Evolutionary conservation across 2,113 vertebrate species (phyloP).

Genomic region (Elaphurus davidianus): DNA sequence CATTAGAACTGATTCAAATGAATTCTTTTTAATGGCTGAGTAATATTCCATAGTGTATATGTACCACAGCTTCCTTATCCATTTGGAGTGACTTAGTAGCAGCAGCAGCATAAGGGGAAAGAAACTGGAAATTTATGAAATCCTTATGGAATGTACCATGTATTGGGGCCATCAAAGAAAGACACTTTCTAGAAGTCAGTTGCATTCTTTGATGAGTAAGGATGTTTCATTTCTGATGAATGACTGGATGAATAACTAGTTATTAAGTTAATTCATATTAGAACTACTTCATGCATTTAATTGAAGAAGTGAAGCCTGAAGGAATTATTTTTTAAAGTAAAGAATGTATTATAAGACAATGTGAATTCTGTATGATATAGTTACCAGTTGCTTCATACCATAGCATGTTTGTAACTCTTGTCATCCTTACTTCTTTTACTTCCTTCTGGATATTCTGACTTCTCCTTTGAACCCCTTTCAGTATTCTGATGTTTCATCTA

Average conservation of each 20-base stretch:
- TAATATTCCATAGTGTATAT: too few relatives aligned
- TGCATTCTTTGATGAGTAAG: conserved; percentile 37
- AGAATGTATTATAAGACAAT: background rate
- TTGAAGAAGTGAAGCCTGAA: conserved; percentile 14
- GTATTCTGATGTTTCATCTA: conserved; percentile 41
- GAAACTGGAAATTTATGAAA: background rate
- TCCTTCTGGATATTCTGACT: conserved; percentile 17
- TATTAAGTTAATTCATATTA: conserved; percentile 61
- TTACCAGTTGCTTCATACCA: background rate
- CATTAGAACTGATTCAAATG: too few relatives aligned
- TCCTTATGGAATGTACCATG: background rate
- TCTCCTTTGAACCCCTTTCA: conserved; percentile 38
- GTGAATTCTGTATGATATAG: background rate
- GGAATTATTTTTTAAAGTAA: conserved; percentile 40
- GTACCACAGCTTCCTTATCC: too few relatives aligned
- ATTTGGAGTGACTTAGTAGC: too few relatives aligned
- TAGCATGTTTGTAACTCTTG: conserved; percentile 3
- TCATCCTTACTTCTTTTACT: background rate
- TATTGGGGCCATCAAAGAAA: background rate
- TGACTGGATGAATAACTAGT: conserved; percentile 28
- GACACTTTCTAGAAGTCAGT: conserved; percentile 28
- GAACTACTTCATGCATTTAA: conserved; percentile 48
- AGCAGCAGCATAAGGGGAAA: background rate
- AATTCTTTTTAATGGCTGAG: too few relatives aligned
- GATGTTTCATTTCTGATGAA: conserved; percentile 51